Base-by-base conservation (phyloP, 2,888 invertebrate species). In the Cheilosia vulpina region DNA sequence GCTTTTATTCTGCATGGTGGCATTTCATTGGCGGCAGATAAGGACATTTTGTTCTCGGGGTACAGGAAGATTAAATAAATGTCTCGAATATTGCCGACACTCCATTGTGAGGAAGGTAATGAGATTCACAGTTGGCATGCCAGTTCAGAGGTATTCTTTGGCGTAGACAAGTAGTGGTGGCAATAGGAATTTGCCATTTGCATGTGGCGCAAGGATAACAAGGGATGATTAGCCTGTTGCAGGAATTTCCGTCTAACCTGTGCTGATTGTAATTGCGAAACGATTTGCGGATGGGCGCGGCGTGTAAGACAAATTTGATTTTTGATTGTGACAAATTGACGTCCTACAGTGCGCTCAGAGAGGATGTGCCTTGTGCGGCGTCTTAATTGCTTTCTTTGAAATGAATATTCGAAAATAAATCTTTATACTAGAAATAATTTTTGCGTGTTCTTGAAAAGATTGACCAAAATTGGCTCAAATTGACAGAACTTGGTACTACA, bases 11-110 rank as follows among this genome's bases (percentile, higher is more conserved):
- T 75, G 57, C 52, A 13, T 38, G 13, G 13, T 38, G 60, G 73
- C 73, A 79, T 50, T 73, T 57, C 63, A 45, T 47, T 62, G 21
- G 43, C 19, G 57, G 55, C 19, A 50, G 84, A 84, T 76, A 84
- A 84, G 75, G 80, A 75, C 65, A 79, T 79, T 78, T 73, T 63
- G 66, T 62, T 65, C 58, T 52, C 69, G 77, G 53, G 19, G 45
- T 15, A 45, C 11, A 50, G 43, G 41, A 69, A 34, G 50, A 69
- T 78, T 66, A 73, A 69, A 75, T 52, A 71, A 84, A 84, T 75
- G 75, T 65, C 73, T 83, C 52, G 73, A 73, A 73, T 78, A 79
- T 69, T 80, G 58, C 65, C 66, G 65, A 65, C 68, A 60, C 53
- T 79, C 47, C 47, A 71, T 79, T 82, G 75, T 75, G 17, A 34